Percentiles rank a stretch among this genome's conserved stretches.
These are phyloP conservation scores for Octonoba sinensis DNA, from an alignment of 2,888 invertebrate genomes.

Conservation along the genomic window DNA sequence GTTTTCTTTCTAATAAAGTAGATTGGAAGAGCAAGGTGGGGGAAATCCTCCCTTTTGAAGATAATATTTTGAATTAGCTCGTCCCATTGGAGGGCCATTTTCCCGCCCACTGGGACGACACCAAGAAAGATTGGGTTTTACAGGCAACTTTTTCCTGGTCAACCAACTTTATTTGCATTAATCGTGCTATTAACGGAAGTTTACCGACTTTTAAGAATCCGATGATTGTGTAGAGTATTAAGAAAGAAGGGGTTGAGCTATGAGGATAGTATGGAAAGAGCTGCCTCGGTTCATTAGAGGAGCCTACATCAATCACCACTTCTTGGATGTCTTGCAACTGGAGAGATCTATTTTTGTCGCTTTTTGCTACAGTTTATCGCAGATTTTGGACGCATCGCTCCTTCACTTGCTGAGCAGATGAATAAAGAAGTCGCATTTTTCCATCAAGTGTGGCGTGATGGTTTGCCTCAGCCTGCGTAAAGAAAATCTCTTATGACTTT, in stretches of 20 bases:
- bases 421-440: too few relatives aligned
- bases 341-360: slow-evolving; percentile 6
- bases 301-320: slow-evolving; percentile 20
- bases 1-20: slow-evolving; percentile 47
- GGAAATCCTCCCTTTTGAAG: slow-evolving; percentile 2
- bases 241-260: slow-evolving; percentile 1
- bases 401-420: too few relatives aligned
- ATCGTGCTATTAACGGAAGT: slow-evolving; percentile 48
- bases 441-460: too few relatives aligned
- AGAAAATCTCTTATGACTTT: too few relatives aligned
- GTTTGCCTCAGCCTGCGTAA: too few relatives aligned
- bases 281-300: slow-evolving; percentile 26
- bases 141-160: slow-evolving; percentile 34
- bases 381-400: too few relatives aligned
- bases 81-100: slow-evolving; percentile 28
- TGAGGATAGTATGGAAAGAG: slow-evolving; percentile 13
- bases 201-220: slow-evolving; percentile 35
- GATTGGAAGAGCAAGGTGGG: slow-evolving; percentile 19
- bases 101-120: slow-evolving; percentile 48
- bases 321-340: slow-evolving; percentile 7
- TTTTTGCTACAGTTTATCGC: not conserved
- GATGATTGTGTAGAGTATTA: slow-evolving; percentile 19
- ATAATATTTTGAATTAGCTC: slow-evolving; percentile 24
- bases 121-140: slow-evolving; percentile 44
- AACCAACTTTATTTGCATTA: slow-evolving; percentile 55